These are phyloP conservation scores for Sternotherus odoratus DNA, from an alignment of 2,797 vertebrate genomes.

Conservation along the genomic window DNA sequence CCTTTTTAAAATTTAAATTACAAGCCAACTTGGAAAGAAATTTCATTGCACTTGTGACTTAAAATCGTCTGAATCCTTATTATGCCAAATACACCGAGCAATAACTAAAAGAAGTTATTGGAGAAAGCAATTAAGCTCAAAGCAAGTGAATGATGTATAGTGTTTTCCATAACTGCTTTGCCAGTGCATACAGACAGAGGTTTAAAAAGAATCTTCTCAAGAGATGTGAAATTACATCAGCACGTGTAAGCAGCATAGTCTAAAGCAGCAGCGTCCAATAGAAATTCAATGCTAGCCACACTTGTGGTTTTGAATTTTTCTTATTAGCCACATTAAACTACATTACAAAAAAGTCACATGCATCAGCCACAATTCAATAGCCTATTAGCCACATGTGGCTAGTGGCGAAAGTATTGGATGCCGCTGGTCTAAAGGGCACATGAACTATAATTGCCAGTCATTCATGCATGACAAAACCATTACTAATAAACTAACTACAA, in stretches of 20 bases:
- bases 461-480: background rate
- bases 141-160: background rate
- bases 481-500: background rate
- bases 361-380: too few species aligned
- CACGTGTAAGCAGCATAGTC: background rate
- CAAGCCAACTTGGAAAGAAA: background rate
- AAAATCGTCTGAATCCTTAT: background rate
- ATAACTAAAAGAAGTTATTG: background rate
- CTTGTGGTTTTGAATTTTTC: too few species aligned
- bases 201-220: background rate
- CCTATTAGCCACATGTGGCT: too few species aligned
- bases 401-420: too few species aligned
- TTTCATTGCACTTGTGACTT: background rate
- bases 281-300: too few species aligned
- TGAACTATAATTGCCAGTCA: background rate
- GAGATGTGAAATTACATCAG: background rate
- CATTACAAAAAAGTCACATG: too few species aligned
- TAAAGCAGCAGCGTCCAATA: background rate
- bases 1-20: background rate
- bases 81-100: background rate
- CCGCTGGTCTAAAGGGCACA: background rate
- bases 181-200: background rate
- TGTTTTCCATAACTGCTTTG: background rate
- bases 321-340: too few species aligned
- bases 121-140: background rate